Evolutionary conservation across 2,113 vertebrate species (phyloP).

Genomic region (Galbula dea): DNA sequence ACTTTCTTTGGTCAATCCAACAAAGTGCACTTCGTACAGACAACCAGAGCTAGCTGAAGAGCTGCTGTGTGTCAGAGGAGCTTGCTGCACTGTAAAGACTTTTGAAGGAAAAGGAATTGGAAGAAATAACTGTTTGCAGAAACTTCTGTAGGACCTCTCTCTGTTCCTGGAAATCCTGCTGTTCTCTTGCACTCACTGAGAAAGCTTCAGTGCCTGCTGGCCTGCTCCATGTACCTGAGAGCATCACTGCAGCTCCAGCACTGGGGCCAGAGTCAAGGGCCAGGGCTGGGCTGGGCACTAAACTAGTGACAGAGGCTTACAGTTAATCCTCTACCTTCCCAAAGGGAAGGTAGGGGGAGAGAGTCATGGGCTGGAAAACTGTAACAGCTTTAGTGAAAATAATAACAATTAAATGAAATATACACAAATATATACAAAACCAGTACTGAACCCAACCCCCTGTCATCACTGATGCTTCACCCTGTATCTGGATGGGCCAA

Average conservation of each 20-base stretch:
- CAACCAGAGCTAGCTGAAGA: background rate
- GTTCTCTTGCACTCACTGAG: background rate
- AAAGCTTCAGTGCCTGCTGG: background rate
- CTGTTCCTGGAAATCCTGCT: background rate
- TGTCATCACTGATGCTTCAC: background rate
- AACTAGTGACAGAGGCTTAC: too few relatives aligned
- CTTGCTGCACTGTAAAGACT: background rate
- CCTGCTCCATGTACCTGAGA: accelerated
- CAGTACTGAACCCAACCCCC: too few relatives aligned
- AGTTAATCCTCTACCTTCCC: too few relatives aligned
- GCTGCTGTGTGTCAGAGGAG: background rate
- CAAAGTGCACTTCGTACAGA: background rate
- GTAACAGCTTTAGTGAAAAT: too few relatives aligned
- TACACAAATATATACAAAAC: too few relatives aligned
- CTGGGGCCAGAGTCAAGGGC: background rate
- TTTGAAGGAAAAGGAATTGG: background rate
- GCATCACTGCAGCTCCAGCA: accelerated
- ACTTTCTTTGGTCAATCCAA: background rate
- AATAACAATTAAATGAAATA: too few relatives aligned
- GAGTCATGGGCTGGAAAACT: too few relatives aligned
- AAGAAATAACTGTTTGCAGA: background rate
- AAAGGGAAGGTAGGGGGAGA: too few relatives aligned
- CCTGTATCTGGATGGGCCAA: background rate
- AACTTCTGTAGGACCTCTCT: background rate
- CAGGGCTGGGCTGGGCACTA: too few relatives aligned